Percentiles rank a stretch among this genome's conserved stretches.
Evolutionary conservation across 92 coral and sea anemone species (phyloP).

Genomic region (Palythoa heliodiscus): DNA sequence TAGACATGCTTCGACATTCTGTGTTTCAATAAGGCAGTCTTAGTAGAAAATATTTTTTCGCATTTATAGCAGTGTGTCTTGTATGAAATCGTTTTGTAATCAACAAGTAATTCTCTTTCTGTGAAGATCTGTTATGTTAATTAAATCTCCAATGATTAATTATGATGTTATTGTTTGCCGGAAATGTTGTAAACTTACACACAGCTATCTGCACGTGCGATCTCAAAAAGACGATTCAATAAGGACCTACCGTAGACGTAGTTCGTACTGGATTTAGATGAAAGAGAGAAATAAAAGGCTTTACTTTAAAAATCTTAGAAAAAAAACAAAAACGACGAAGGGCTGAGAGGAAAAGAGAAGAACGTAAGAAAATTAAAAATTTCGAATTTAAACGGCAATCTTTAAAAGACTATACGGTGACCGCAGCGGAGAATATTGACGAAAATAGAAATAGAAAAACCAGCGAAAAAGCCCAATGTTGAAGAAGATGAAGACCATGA

Average conservation of each 20-base stretch:
- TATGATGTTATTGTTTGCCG: constrained; percentile 3
- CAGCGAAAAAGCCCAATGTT: background rate
- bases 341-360: constrained; percentile 25
- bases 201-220: background rate
- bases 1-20: constrained; percentile 40
- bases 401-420: constrained; percentile 1
- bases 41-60: constrained; percentile 24
- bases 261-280: background rate
- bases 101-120: background rate
- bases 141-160: background rate
- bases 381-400: background rate
- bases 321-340: constrained; percentile 17
- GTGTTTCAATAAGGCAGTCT: constrained; percentile 47
- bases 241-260: constrained; percentile 1
- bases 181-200: constrained; percentile 7
- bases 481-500: constrained; percentile 9
- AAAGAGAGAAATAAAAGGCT: background rate
- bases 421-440: constrained; percentile 6
- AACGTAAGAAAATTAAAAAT: constrained; percentile 6
- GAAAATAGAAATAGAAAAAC: constrained; percentile 4
- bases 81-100: constrained; percentile 28
- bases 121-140: background rate
- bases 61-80: constrained; percentile 35
- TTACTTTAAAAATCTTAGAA: constrained; percentile 11
- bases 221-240: constrained; percentile 2